Base-by-base conservation (phyloP, 2,888 invertebrate species). In the Mythimna vitellina region DNA sequence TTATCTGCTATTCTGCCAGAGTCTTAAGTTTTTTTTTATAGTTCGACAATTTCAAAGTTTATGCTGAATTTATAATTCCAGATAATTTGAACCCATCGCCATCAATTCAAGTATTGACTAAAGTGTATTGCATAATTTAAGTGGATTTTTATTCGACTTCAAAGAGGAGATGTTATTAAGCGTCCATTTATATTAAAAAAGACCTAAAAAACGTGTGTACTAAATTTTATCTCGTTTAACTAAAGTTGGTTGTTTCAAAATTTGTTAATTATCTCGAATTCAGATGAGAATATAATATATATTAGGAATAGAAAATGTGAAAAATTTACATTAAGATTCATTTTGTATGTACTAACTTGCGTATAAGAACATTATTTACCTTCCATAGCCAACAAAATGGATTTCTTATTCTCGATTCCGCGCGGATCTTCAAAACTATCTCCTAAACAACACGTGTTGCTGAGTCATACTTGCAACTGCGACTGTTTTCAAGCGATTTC, bases 401-500 rank as follows among this genome's bases (percentile, higher is more conserved):
- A 35, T 5, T n/a, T 14, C 38, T 17, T n/a, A 58, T 57, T 42
- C 12, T 7, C 9, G 35, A 49, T 38, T 72, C 29, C 12, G 8
- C 38, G 20, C 22, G 17, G 2, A 54, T 61, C 53, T 49, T 4
- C 5, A 57, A 66, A 61, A 68, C 57, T 76, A 49, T 67, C 49
- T 58, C 22, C 10, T 60, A 29, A 32, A 35, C 61, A 53, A 58
- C 9, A 68, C 74, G 74, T 71, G 73, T 38, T 22, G 35, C 61
- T 66, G 74, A 76, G 54, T 84, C 75, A 84, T 74, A 71, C 22
- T 22, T 56, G 61, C 51, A 61, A 20, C 57, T 60, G 22, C 46
- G 70, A 75, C 51, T 70, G 69, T 83, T 76, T 76, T 78, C 32
- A 64, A 71, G 56, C 68, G 51, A 66, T 74, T 78, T 79, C 66